Base-by-base conservation (phyloP, 2,113 vertebrate species). In the Triplophysa rosa region DNA sequence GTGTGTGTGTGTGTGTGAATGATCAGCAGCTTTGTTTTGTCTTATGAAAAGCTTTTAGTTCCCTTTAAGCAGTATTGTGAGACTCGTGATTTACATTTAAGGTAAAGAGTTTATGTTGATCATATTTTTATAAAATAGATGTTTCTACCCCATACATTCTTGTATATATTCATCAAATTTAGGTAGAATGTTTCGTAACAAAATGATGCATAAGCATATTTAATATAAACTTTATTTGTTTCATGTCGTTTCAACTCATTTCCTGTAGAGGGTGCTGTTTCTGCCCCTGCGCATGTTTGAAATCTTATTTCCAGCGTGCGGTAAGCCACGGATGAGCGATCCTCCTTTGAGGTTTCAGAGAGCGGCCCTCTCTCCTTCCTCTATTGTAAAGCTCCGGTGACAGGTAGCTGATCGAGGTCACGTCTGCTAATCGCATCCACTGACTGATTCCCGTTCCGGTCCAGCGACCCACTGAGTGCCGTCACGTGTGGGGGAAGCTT, bases 341-440 rank as follows among this genome's bases (percentile, higher is more conserved):
- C 49, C 61, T 80, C 79, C 59, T 80, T 58, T 65, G 74, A 74
- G 71, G 70, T 29, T 67, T 73, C 21, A 26, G 24, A 65, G 58
- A 65, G 42, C 16, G 58, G 58, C 16, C 24, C 42, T 77, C 70
- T 73, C 70, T 63, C 42, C 13, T 52, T 69, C 24, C 63, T 80
- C 29, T 74, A 67, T 56, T 37, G 69, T 67, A 72, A 65, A 66
- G 63, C 70, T 73, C 70, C 52, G 29, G 68, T 74, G 79, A 80
- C 71, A 73, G 63, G 56, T 58, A 66, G 61, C 33, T 23, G 79
- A 80, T 77, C 23, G 29, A 66, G 70, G 69, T 80, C 62, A 77
- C 42, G 74, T 80, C 79, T 80, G 79, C 62, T 73, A 80, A 65
- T 80, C 56, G 58, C 79, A 72, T 74, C 62, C 64, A 42, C 63